Base-by-base conservation (phyloP, 2,113 vertebrate species). In the Neolamprologus modestus region DNA sequence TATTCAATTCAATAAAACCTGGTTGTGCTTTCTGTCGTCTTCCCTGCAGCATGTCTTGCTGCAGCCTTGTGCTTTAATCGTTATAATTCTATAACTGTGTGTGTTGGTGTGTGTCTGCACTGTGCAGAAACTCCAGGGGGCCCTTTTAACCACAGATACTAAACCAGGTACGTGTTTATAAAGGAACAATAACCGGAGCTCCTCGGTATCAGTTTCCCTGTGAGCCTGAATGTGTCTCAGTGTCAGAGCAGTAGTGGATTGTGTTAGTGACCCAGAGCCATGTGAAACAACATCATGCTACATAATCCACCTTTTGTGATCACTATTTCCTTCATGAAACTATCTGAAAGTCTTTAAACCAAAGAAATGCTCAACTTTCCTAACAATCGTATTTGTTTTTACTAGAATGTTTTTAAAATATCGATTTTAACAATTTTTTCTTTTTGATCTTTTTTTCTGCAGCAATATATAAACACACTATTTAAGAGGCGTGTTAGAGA, bases 1-100 rank as follows among this genome's bases (percentile, higher is more conserved):
- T 84, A 28, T 33, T 82, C 73, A 90, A 81, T 59, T 84, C 73
- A 90, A 81, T 59, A 52, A 81, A 85, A 85, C 24, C 8, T 50
- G n/a, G 45, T 42, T 63, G 52, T 24, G 47, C 40, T 21, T 68
- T 54, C 40, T 81, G 28, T 68, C 17, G 14, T 66, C 31, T 3
- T 9, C 31, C 83, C 66, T 84, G 66, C 50, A 76, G 52, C 83
- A 33, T 76, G 71, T 50, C 71, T 47, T 47, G 21, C 24, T 76
- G 71, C 37, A 84, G 24, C 17, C 8, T 45, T 57, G 7, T 28
- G 12, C 8, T 76, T 26, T 50, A 76, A 50, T 50, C 14, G 24
- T 37, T 57, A 17, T 16, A n/a, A 28, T 42, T 73, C 50, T 55
- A 28, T 19, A 33, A 33, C 11, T 33, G 1, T 66, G 31, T n/a